Evolutionary conservation across 2,113 vertebrate genomes (phyloP), one percentile per base, ranked within the genome.

Genomic region (Clarias magur): DNA sequence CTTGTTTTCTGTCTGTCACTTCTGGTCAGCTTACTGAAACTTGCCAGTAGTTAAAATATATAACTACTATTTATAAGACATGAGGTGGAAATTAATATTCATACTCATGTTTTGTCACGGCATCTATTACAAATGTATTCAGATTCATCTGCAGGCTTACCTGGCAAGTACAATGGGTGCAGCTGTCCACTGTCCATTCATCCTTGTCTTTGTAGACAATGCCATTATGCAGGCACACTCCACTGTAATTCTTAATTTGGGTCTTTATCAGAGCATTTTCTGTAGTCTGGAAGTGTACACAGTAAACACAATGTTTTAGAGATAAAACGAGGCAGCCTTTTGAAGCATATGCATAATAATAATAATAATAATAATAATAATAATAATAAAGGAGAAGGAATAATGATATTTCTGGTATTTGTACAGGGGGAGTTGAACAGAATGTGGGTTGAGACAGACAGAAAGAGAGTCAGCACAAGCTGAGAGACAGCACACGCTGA

Each of bases 151-250:
- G 25, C 25, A 56, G 48, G 16, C 92, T 93, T 93, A 99, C 98
- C 97, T 99, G 97, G 90, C 98, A 99, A 88, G 96, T 98, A 91
- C 98, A 99, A 92, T 97, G 96, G 0, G 98, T 99, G 91, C 98
- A 99, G 93, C 95, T 96, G 34, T 99, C 98, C 79, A 99, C 96
- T 0, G 97, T 99, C 98, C 98, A 99, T 73, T 98, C 97, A 0
- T 96, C 96, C 4, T 94, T 95, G 83, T 99, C 96, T 70, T 94
- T 95, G 92, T 98, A 94, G 88, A 93, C 85, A 1, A 98, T 93
- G 19, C 97, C 96, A 0, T 99, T 99, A 93, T 99, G 96, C 85
- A 96, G 91, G 93, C 98, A 99, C 0, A 94, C 93, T 16, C 95
- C 95, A 0, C 91, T 94, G 76, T 93, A 94, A 80, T 93, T 93